Percentiles rank a stretch among this genome's conserved stretches.
phyloP scores from a whole-genome alignment of 2,888 invertebrate genomes.

The Stegophylla sp. region DNA sequence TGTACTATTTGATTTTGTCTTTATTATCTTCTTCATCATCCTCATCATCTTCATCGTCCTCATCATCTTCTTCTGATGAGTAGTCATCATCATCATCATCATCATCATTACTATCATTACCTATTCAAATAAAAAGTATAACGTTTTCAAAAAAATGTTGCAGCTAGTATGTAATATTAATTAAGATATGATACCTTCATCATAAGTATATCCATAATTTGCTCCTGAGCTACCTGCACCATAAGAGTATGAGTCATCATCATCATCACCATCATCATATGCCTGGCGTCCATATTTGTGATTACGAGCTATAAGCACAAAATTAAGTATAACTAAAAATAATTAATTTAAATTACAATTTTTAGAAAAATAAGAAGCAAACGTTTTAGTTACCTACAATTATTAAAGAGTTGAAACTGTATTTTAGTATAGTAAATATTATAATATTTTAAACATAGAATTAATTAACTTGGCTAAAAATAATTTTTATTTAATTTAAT shows the following conservation, averaged over 20 bases:
- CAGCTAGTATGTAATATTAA: neutral
- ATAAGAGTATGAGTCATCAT: conserved; percentile 69
- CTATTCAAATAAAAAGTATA: conserved; percentile 25
- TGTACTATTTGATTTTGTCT: conserved; percentile 41
- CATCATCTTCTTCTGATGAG: conserved; percentile 62
- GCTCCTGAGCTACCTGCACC: conserved; percentile 59
- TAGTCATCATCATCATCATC: conserved; percentile 61
- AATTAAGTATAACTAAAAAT: conserved; percentile 60
- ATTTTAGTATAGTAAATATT: too few species aligned
- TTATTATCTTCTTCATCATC: conserved; percentile 62
- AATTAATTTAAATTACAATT: neutral
- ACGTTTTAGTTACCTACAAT: neutral
- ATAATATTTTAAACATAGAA: too few species aligned
- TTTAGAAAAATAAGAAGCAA: neutral
- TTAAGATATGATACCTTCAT: conserved; percentile 27
- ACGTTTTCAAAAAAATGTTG: conserved; percentile 7
- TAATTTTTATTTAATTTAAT: too few species aligned
- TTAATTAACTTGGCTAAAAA: too few species aligned
- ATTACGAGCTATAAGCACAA: conserved; percentile 71
- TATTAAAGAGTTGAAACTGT: too few species aligned
- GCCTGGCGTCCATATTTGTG: conserved; percentile 90
- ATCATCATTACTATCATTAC: conserved; percentile 45
- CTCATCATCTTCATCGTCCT: conserved; percentile 63
- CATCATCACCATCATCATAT: conserved; percentile 70
- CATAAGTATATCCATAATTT: conserved; percentile 45